Evolutionary conservation across 1,140 invertebrate genomes (phyloP).

Genomic region (Episyrphus balteatus): DNA sequence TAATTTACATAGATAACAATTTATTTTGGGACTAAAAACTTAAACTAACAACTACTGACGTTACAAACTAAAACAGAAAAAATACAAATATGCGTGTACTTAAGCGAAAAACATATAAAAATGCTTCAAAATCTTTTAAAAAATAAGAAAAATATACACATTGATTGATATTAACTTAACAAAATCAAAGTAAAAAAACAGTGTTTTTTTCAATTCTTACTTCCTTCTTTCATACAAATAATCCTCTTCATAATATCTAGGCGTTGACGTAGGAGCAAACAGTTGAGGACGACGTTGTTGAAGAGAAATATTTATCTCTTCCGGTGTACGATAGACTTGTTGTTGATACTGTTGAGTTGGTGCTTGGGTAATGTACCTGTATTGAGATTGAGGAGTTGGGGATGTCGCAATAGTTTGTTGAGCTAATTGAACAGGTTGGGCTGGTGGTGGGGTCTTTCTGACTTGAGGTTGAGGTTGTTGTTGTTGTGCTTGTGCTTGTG

Average conservation of each 20-base stretch:
- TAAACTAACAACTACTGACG: too few species aligned
- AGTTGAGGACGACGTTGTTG: conserved; percentile 55
- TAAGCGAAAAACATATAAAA: too few species aligned
- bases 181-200: too few species aligned
- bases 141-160: too few species aligned
- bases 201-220: too few species aligned
- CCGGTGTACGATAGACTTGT: conserved; percentile 64
- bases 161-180: too few species aligned
- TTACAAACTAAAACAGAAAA: too few species aligned
- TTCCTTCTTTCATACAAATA: conserved; percentile 35
- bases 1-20: too few species aligned
- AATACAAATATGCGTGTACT: too few species aligned
- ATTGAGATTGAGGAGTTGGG: conserved; percentile 22
- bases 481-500: conserved; percentile 12
- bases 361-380: conserved; percentile 30
- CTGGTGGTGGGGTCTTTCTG: conserved; percentile 21
- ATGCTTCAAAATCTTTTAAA: too few species aligned
- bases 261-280: conserved; percentile 30
- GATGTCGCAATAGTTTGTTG: conserved; percentile 13
- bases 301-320: conserved; percentile 75
- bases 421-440: background rate
- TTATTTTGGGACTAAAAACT: too few species aligned
- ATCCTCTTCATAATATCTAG: conserved; percentile 35
- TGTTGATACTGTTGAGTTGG: conserved; percentile 40
- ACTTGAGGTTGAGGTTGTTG: conserved; percentile 18